phyloP scores from a whole-genome alignment of 2,797 vertebrate genomes.

The Epinephelus coioides region DNA sequence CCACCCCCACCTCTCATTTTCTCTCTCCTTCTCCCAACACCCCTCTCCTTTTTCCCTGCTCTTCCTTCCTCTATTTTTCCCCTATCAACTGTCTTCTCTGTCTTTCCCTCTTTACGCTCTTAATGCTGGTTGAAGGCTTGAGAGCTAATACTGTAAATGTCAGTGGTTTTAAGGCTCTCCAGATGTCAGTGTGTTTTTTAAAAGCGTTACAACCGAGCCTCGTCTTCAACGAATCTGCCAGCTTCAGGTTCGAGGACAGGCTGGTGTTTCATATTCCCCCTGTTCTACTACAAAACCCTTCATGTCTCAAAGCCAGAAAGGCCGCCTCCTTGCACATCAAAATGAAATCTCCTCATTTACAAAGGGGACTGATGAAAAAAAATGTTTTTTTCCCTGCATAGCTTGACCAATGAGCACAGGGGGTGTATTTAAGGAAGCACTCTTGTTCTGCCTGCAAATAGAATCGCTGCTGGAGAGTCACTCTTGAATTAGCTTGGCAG shows the following conservation, averaged over 20 bases:
- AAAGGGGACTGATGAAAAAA: conserved; percentile 29
- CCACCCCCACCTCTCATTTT: conserved; percentile 32
- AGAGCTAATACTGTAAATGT: conserved; percentile 73
- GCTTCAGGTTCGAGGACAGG: conserved; percentile 42
- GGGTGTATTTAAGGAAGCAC: conserved; percentile 81
- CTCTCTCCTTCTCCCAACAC: conserved; percentile 5
- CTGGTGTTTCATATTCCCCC: conserved; percentile 26
- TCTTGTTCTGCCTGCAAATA: conserved; percentile 81
- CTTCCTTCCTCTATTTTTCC: conserved; percentile 7
- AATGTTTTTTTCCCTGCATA: conserved; percentile 4
- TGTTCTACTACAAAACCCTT: neutral
- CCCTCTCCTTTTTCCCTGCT: neutral
- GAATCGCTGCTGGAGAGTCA: conserved; percentile 81
- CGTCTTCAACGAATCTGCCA: conserved; percentile 50
- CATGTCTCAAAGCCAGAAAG: conserved; percentile 30
- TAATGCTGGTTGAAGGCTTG: conserved; percentile 65
- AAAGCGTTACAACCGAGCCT: conserved; percentile 52
- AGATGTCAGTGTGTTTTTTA: conserved; percentile 56
- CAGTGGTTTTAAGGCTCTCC: conserved; percentile 72
- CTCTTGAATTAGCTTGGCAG: conserved; percentile 87
- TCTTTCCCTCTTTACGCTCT: conserved; percentile 46
- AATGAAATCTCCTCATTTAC: conserved; percentile 49
- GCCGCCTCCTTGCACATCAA: conserved; percentile 38
- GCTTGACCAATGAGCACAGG: conserved; percentile 71
- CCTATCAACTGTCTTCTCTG: conserved; percentile 40